Evolutionary conservation across 1,140 invertebrate species (phyloP).

Genomic region (Zophobas atratus): DNA sequence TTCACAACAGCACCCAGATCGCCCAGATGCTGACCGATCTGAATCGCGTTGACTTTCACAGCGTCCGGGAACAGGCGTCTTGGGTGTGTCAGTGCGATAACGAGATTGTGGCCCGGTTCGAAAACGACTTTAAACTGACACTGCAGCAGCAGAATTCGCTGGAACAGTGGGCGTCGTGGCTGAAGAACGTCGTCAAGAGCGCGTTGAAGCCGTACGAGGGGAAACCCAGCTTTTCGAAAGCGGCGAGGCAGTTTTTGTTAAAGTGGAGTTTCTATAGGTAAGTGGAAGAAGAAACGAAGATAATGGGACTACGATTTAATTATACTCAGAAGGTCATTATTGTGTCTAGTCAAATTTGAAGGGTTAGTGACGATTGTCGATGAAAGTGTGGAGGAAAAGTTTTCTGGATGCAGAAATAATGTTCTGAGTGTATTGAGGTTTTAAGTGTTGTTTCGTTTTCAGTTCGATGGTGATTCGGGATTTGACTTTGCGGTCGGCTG

Average conservation of each 20-base stretch:
- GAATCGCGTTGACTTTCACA: slow-evolving; percentile 97
- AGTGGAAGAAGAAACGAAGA: neutral
- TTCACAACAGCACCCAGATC: slow-evolving; percentile 97
- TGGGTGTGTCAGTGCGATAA: slow-evolving; percentile 98
- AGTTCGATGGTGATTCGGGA: slow-evolving; percentile 98
- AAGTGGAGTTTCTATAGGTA: slow-evolving; percentile 99
- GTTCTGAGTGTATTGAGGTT: neutral
- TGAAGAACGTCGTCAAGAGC: slow-evolving; percentile 91
- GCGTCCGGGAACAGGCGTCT: slow-evolving; percentile 94
- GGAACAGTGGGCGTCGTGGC: slow-evolving; percentile 98
- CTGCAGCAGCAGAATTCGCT: slow-evolving; percentile 93
- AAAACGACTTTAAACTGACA: slow-evolving; percentile 95
- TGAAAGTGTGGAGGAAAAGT: neutral
- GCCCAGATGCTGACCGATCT: slow-evolving; percentile 97
- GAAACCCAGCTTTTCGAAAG: slow-evolving; percentile 89
- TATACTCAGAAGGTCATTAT: no score
- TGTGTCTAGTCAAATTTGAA: no score
- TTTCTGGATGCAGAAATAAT: no score
- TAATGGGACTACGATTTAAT: neutral
- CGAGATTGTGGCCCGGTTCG: slow-evolving; percentile 87
- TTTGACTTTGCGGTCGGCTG: slow-evolving; percentile 94
- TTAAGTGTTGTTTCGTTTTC: slow-evolving; percentile 61
- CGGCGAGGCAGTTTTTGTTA: slow-evolving; percentile 93
- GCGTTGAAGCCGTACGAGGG: slow-evolving; percentile 91
- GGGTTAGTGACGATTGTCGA: neutral